A percentile compares a stretch with the other conserved stretches of the same genome.
Evolutionary conservation across 2,888 invertebrate genomes (phyloP).

Genomic region (Drosophila picticornis): DNA sequence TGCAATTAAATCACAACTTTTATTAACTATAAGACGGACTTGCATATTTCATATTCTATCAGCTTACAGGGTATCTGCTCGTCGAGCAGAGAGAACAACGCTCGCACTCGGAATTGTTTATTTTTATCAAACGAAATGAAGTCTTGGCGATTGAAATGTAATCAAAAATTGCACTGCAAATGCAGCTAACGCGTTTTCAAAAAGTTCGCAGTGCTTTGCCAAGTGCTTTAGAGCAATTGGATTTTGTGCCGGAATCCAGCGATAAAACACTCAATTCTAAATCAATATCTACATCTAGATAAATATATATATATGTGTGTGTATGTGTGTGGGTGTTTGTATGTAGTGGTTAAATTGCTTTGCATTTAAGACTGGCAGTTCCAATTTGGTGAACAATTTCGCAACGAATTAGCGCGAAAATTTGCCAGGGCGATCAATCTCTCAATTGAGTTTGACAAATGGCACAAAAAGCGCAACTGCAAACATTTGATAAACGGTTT

Average conservation of each 20-base stretch:
- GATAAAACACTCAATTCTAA: constrained; percentile 38
- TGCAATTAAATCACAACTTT: neutral
- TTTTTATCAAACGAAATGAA: neutral
- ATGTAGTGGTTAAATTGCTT: neutral
- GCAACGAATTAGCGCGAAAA: constrained; percentile 29
- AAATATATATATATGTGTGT: too few species aligned
- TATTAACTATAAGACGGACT: neutral
- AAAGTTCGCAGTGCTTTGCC: constrained; percentile 37
- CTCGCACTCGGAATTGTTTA: neutral
- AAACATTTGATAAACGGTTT: neutral
- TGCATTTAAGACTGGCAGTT: constrained; percentile 11
- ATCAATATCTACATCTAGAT: constrained; percentile 4
- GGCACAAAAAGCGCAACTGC: neutral
- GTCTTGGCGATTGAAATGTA: constrained; percentile 63
- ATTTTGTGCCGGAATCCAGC: constrained; percentile 32
- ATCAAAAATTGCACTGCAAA: constrained; percentile 63
- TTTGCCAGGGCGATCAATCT: constrained; percentile 31
- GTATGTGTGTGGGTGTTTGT: too few species aligned
- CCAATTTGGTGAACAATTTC: constrained; percentile 22
- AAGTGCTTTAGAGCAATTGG: constrained; percentile 55
- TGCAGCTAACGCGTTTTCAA: constrained; percentile 60
- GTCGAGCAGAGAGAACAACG: neutral
- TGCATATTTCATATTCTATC: neutral
- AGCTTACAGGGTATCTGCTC: neutral
- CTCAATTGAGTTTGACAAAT: constrained; percentile 25